Evolutionary conservation across 2,888 invertebrate genomes (phyloP).

Genomic region (Dysmachus trigonus): DNA sequence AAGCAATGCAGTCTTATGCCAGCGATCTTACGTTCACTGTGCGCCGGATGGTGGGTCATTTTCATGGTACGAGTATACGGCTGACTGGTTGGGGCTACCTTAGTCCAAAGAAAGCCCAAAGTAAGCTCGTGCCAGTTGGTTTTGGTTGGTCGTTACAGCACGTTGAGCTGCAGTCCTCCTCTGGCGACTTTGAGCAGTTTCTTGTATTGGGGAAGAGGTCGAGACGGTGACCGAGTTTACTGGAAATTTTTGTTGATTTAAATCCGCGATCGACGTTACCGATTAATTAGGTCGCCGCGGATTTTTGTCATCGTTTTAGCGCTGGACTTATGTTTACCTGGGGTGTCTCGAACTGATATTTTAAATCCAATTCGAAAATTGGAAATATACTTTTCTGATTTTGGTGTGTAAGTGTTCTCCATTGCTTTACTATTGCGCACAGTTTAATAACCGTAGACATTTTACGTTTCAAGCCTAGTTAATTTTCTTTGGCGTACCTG

Average conservation of each 20-base stretch:
- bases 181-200: background rate
- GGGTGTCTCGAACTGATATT: background rate
- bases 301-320: background rate
- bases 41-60: conserved; percentile 11
- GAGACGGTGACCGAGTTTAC: conserved; percentile 19
- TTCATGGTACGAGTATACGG: background rate
- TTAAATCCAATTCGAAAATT: background rate
- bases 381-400: background rate
- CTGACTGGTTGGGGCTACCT: background rate
- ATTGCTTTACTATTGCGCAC: background rate
- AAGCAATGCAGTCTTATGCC: background rate
- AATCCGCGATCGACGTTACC: conserved; percentile 18
- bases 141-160: conserved; percentile 13
- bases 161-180: conserved; percentile 19
- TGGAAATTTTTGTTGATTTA: background rate
- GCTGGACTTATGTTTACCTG: background rate
- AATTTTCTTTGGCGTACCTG: background rate
- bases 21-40: background rate
- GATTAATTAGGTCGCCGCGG: conserved; percentile 17
- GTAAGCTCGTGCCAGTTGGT: conserved; percentile 13
- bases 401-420: conserved; percentile 21
- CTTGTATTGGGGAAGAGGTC: conserved; percentile 1
- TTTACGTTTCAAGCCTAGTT: conserved; percentile 6
- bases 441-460: background rate
- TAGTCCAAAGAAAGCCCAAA: conserved; percentile 13